Evolutionary conservation across 2,888 invertebrate genomes (phyloP), one percentile per base, ranked within the genome.

Genomic region (Stenchaetothrips biformis): DNA sequence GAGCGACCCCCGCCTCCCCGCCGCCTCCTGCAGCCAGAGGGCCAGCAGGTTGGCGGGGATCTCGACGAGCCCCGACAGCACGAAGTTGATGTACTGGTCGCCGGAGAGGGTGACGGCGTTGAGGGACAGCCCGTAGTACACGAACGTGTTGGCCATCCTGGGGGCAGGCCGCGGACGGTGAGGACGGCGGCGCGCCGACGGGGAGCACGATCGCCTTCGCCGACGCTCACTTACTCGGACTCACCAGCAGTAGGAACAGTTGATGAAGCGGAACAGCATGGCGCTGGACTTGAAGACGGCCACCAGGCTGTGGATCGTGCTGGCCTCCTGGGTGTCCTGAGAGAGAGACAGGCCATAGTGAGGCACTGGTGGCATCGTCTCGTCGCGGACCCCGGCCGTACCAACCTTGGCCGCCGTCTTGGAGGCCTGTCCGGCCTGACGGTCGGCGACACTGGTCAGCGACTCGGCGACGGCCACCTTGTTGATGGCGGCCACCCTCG

Each of bases 91-190:
- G 85, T 94, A 94, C 83, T 91, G 91, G 85, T 94, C 91, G 1
- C 93, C 94, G 21, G 91, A 90, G 78, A 95, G 86, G 0, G 92
- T 89, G 3, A 93, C 93, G 0, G 94, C 91, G 86, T 93, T 94
- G 80, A 94, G 89, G 0, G 93, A 93, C 53, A 95, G 86, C 0
- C 94, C 94, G 84, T 94, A 94, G 86, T 93, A 95, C 47, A 94
- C 91, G 82, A 94, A 91, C 0, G 92, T 92, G 83, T 92, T 91
- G 0, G 93, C 92, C n/a, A 94, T 90, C 85, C 85, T 85, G 80
- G 16, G 67, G 21, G 67, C 53, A 53, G 16, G 49, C 18, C 7
- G 67, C 4, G 62, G 62, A 16, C 48, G 48, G 37, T 48, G 77
- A 77, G 78, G 79, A 7, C 79, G 37, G 47, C 16, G n/a, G 37